phyloP scores from a whole-genome alignment of 2,113 vertebrate genomes.

The Gymnocephalus cernua region DNA sequence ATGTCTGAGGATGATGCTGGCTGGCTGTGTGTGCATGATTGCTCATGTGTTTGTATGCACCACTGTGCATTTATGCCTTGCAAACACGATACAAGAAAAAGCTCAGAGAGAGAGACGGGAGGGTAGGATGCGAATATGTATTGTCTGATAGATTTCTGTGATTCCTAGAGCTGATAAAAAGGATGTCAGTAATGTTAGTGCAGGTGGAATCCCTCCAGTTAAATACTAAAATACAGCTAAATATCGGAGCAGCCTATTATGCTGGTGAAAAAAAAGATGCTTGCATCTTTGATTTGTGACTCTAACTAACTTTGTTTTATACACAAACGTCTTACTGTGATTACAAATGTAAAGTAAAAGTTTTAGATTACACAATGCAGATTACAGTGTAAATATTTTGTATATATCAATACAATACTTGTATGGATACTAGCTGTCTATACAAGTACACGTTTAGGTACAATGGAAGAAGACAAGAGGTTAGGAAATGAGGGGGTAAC shows the following conservation, averaged over 20 bases:
- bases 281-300: not conserved
- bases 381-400: not conserved
- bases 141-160: slow-evolving; percentile 33
- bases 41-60: slow-evolving; percentile 32
- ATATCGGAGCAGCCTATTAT: slow-evolving; percentile 5
- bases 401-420: not conserved
- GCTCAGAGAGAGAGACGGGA: slow-evolving; percentile 10
- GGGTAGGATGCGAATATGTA: slow-evolving; percentile 16
- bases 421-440: no score
- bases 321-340: not conserved
- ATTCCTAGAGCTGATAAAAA: slow-evolving; percentile 50
- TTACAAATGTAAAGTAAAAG: not conserved
- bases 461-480: not conserved
- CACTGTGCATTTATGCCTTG: slow-evolving; percentile 45
- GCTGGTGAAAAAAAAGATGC: not conserved
- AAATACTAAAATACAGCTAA: slow-evolving; percentile 16
- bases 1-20: slow-evolving; percentile 31
- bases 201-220: slow-evolving; percentile 11
- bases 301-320: not conserved
- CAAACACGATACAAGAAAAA: slow-evolving; percentile 2
- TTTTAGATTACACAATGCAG: not conserved
- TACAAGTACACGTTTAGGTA: not conserved
- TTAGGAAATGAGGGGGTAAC: not conserved
- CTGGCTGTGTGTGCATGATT: slow-evolving; percentile 47
- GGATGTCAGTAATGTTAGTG: slow-evolving; percentile 32